A percentile compares a stretch with the other conserved stretches of the same genome.
Conservation (phyloP, 2,797 vertebrate genomes). For the Phoeniculus purpureus region DNA sequence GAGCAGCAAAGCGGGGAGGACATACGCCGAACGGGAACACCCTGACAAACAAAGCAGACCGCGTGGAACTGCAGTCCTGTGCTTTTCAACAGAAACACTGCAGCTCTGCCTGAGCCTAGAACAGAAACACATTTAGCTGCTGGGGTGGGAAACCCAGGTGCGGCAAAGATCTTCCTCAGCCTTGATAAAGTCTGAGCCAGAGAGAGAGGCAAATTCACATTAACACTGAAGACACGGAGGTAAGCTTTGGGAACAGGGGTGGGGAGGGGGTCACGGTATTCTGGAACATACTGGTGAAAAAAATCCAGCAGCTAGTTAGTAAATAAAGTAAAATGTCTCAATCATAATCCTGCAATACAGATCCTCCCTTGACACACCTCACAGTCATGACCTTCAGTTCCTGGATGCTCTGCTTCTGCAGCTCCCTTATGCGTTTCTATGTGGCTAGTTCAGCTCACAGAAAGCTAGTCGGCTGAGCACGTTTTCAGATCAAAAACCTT, state of each 20-base stretch:
- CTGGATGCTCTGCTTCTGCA: background rate
- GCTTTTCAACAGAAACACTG: background rate
- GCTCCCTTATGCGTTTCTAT: background rate
- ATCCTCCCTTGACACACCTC: background rate
- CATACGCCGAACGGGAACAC: rapidly evolving
- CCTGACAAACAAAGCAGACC: background rate
- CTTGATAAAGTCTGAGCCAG: background rate
- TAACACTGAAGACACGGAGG: background rate
- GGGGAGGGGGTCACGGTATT: background rate
- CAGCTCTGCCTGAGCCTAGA: background rate
- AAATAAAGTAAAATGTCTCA: background rate
- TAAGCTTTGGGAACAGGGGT: background rate
- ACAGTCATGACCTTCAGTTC: background rate
- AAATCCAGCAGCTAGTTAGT: background rate
- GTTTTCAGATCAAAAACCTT: conserved; percentile 41
- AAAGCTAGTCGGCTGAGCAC: background rate
- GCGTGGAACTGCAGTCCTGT: background rate
- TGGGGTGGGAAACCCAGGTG: background rate
- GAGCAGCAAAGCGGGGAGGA: background rate
- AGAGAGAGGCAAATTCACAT: background rate
- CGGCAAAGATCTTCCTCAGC: background rate
- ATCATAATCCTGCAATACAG: background rate
- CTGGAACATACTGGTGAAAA: background rate
- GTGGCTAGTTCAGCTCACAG: background rate
- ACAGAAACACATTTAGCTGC: background rate